Evolutionary conservation across 2,888 invertebrate genomes (phyloP).

Genomic region (Helicoverpa assulta): DNA sequence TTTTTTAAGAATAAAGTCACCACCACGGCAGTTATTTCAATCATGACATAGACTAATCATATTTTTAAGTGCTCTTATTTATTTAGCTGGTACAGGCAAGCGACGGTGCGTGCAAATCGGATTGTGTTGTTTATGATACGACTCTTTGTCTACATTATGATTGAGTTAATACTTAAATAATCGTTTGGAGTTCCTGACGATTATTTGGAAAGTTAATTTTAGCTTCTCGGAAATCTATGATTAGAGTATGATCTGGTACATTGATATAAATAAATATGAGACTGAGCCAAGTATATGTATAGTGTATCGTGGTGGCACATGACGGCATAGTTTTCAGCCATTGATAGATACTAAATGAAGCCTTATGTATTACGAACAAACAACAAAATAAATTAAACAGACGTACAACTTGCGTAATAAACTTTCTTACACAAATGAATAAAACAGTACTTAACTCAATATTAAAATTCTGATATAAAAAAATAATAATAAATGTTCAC

Average conservation of each 20-base stretch:
- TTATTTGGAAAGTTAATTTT: slow-evolving; percentile 4
- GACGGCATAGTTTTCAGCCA: neutral
- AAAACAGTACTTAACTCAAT: slow-evolving; percentile 57
- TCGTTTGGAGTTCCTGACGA: neutral
- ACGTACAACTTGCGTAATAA: slow-evolving; percentile 57
- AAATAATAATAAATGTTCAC: slow-evolving; percentile 43
- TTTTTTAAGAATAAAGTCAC: slow-evolving; percentile 13
- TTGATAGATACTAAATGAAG: slow-evolving; percentile 45
- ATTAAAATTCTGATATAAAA: slow-evolving; percentile 59
- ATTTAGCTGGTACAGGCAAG: slow-evolving; percentile 33
- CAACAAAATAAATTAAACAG: slow-evolving; percentile 66
- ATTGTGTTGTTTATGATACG: slow-evolving; percentile 8
- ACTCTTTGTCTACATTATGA: slow-evolving; percentile 33
- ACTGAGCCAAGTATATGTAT: neutral
- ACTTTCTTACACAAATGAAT: slow-evolving; percentile 65
- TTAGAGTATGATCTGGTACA: neutral
- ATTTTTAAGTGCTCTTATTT: slow-evolving; percentile 29
- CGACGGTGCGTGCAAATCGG: slow-evolving; percentile 33
- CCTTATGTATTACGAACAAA: slow-evolving; percentile 50
- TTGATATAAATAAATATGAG: slow-evolving; percentile 6
- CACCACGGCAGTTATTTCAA: slow-evolving; percentile 25
- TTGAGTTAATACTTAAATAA: neutral
- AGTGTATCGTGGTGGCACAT: slow-evolving; percentile 23
- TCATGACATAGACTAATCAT: slow-evolving; percentile 26
- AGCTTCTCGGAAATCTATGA: neutral